Evolutionary conservation across 2,888 invertebrate genomes (phyloP).

Genomic region (Volucella inanis): DNA sequence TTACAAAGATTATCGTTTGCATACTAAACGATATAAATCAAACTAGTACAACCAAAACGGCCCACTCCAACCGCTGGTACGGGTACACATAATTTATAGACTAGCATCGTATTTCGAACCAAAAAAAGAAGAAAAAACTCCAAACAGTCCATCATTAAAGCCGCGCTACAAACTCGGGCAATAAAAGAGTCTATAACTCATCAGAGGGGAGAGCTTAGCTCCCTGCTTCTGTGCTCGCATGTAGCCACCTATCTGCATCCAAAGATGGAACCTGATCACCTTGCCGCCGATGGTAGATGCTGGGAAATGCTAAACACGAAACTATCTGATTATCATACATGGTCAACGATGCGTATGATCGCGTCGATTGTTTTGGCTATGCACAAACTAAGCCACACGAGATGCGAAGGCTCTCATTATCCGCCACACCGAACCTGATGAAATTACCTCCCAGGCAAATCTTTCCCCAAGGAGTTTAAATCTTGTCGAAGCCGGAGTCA

Average conservation of each 20-base stretch:
- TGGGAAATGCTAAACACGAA: slow-evolving; percentile 53
- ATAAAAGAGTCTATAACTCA: slow-evolving; percentile 74
- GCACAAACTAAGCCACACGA: slow-evolving; percentile 43
- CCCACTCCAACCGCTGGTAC: slow-evolving; percentile 45
- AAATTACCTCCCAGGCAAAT: slow-evolving; percentile 64
- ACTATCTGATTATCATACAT: slow-evolving; percentile 73
- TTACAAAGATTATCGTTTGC: slow-evolving; percentile 59
- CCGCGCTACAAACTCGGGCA: slow-evolving; percentile 56
- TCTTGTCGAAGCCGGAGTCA: not conserved
- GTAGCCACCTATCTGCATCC: slow-evolving; percentile 16
- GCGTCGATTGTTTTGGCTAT: slow-evolving; percentile 70
- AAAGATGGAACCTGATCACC: slow-evolving; percentile 49
- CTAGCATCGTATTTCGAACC: slow-evolving; percentile 23
- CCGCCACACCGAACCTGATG: slow-evolving; percentile 43
- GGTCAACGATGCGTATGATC: slow-evolving; percentile 75
- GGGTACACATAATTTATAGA: slow-evolving; percentile 56
- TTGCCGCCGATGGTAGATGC: slow-evolving; percentile 27
- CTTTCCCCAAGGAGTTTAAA: slow-evolving; percentile 38
- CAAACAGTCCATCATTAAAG: slow-evolving; percentile 68
- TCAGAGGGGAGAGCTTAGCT: slow-evolving; percentile 59
- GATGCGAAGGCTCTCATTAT: slow-evolving; percentile 69
- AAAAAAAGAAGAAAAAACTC: slow-evolving; percentile 19
- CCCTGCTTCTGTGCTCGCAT: slow-evolving; percentile 19
- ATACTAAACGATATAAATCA: slow-evolving; percentile 68
- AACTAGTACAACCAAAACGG: slow-evolving; percentile 36